Percentiles rank a stretch among this genome's conserved stretches.
Evolutionary conservation across 2,797 vertebrate genomes (phyloP).

Genomic region (Phaenicophaeus curvirostris): DNA sequence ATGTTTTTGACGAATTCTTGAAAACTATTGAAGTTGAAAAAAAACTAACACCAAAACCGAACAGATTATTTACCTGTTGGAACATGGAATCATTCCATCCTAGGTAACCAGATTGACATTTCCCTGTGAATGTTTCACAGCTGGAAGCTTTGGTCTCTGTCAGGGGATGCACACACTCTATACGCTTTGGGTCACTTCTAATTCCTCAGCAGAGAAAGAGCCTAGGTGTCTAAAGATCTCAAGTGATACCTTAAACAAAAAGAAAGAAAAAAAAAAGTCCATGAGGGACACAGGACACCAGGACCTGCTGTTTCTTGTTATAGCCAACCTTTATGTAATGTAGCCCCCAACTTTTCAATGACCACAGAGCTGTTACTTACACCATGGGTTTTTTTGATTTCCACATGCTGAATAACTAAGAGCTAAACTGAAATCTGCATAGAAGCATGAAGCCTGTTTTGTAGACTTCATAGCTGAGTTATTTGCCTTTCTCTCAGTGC

Average conservation of each 20-base stretch:
- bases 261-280: neutral
- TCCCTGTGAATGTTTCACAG: neutral
- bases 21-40: neutral
- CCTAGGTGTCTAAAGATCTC: neutral
- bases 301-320: neutral
- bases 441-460: neutral
- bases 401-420: neutral
- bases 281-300: neutral
- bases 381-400: neutral
- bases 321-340: neutral
- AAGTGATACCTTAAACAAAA: neutral
- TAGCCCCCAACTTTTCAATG: neutral
- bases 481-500: neutral
- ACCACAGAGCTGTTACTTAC: neutral
- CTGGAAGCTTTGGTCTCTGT: neutral
- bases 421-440: neutral
- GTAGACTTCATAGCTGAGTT: neutral
- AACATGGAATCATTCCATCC: neutral
- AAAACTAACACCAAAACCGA: fast-evolving
- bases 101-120: neutral
- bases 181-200: neutral
- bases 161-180: neutral
- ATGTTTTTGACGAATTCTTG: neutral
- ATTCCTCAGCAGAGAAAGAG: neutral
- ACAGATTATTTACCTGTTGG: neutral